phyloP scores from a whole-genome alignment of 2,888 invertebrate species.

The Sarcophaga rosellei region DNA sequence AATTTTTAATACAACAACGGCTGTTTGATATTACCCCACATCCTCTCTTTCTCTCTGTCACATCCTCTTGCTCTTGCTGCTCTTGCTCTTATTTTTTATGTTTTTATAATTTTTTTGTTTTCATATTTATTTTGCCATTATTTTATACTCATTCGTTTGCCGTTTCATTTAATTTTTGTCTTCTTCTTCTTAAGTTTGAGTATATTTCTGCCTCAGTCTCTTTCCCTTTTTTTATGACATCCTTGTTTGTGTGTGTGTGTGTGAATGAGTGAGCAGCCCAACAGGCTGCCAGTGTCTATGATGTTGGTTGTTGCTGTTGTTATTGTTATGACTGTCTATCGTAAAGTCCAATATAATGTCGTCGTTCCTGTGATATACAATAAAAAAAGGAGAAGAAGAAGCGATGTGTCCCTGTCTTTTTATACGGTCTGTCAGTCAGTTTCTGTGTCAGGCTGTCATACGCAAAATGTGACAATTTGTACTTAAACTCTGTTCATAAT shows the following conservation, averaged over 20 bases:
- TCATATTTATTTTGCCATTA: constrained; percentile 18
- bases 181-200: constrained; percentile 33
- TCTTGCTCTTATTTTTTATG: too few relatives aligned
- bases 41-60: too few relatives aligned
- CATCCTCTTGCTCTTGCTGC: too few relatives aligned
- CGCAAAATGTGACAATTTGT: constrained; percentile 76
- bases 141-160: background rate
- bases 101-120: background rate
- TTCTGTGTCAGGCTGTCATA: constrained; percentile 60
- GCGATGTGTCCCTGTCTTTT: background rate
- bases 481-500: constrained; percentile 76
- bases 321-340: constrained; percentile 10
- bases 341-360: background rate
- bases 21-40: constrained; percentile 18
- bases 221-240: background rate
- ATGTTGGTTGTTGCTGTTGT: background rate
- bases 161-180: background rate
- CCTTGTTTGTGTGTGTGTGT: constrained; percentile 1
- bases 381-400: too few relatives aligned
- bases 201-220: constrained; percentile 5
- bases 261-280: constrained; percentile 7
- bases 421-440: constrained; percentile 12
- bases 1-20: constrained; percentile 21
- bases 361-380: background rate
- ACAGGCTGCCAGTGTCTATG: constrained; percentile 36